These are phyloP conservation scores for Sycon ciliatum DNA, from an alignment of 37 sponge, comb jelly and placozoan species.

Conservation along the genomic window DNA sequence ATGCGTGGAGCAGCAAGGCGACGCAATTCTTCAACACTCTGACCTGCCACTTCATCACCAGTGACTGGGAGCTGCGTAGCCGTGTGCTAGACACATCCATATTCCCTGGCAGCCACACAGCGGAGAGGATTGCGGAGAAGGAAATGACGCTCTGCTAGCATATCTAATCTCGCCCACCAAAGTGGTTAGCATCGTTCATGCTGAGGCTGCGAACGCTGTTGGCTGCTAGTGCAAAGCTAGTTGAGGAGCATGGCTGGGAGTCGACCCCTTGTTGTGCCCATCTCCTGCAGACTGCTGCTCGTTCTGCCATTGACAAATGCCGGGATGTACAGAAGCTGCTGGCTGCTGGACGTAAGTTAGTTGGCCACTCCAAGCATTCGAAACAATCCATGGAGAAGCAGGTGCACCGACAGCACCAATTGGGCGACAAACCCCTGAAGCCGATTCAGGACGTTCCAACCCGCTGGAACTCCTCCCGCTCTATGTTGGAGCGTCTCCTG, in stretches of 20 bases:
- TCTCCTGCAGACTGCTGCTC: not conserved
- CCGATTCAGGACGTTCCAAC: not conserved
- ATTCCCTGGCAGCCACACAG: not conserved
- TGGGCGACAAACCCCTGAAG: not conserved
- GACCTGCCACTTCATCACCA: not conserved
- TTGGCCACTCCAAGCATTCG: not conserved
- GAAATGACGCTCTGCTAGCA: not conserved
- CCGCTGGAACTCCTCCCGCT: not conserved
- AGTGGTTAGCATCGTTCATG: not conserved
- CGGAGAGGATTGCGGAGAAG: not conserved
- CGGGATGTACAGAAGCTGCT: no score
- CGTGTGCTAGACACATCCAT: not conserved
- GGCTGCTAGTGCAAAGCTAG: not conserved
- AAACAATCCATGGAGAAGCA: not conserved
- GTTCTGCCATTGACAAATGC: not conserved
- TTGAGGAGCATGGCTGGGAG: no score
- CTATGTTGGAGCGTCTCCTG: not conserved
- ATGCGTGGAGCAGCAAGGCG: not conserved
- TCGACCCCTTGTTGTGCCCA: conserved; percentile 2
- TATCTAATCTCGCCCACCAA: not conserved
- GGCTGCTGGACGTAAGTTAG: no score
- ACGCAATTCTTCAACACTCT: not conserved
- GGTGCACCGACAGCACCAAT: not conserved
- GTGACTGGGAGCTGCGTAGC: not conserved
- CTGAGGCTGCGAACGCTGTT: not conserved